Evolutionary conservation across 2,888 invertebrate species (phyloP).

Genomic region (Conchocele bisecta): DNA sequence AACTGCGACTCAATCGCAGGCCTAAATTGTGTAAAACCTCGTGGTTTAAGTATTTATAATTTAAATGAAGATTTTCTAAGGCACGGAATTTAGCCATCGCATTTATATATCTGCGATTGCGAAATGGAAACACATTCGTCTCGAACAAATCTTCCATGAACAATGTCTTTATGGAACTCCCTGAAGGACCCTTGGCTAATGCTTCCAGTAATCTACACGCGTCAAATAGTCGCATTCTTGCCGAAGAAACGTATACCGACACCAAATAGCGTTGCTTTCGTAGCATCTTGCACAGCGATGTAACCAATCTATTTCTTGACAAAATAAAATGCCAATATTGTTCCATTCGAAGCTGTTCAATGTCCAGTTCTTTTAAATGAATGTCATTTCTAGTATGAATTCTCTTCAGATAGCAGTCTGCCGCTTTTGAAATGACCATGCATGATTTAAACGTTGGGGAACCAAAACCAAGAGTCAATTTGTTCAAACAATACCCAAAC

Average conservation of each 20-base stretch:
- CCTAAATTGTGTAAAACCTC: constrained; percentile 49
- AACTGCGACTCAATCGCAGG: constrained; percentile 22
- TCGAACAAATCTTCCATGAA: constrained; percentile 64
- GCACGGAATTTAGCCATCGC: constrained; percentile 51
- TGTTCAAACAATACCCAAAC: constrained; percentile 55
- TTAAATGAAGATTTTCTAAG: constrained; percentile 46
- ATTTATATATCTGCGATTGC: constrained; percentile 39
- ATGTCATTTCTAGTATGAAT: constrained; percentile 42
- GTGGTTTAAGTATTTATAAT: constrained; percentile 55
- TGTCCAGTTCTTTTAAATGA: constrained; percentile 44
- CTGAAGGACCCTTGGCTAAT: constrained; percentile 46
- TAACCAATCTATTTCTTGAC: constrained; percentile 53
- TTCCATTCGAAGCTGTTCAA: constrained; percentile 57
- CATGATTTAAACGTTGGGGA: constrained; percentile 54
- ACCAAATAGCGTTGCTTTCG: constrained; percentile 53
- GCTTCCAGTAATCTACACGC: constrained; percentile 62
- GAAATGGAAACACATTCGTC: constrained; percentile 49
- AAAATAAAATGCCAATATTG: constrained; percentile 61
- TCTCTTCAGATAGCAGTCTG: constrained; percentile 43
- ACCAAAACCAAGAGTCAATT: constrained; percentile 51
- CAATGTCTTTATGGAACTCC: constrained; percentile 37
- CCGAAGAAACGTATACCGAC: constrained; percentile 48
- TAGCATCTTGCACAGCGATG: constrained; percentile 57
- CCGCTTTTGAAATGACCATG: constrained; percentile 54
- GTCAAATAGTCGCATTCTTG: constrained; percentile 54